These are phyloP conservation scores for Zhengitettix transpicula DNA, from an alignment of 2,888 invertebrate genomes.

Conservation along the genomic window DNA sequence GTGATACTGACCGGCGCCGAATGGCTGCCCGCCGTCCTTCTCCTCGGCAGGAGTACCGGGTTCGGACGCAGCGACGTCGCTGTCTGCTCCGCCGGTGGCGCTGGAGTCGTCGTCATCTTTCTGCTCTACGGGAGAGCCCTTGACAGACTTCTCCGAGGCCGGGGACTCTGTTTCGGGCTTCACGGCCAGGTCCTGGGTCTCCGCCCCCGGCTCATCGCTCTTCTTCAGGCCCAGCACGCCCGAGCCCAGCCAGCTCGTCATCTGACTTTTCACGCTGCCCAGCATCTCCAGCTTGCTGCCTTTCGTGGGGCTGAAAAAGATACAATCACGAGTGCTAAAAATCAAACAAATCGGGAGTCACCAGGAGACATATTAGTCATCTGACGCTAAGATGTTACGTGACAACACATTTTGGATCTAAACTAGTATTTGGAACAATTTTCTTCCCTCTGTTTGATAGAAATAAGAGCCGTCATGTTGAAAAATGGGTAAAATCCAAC, in stretches of 20 bases:
- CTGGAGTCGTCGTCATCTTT: slow-evolving; percentile 79
- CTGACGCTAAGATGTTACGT: too few relatives aligned
- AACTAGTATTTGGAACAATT: too few relatives aligned
- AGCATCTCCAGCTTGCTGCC: slow-evolving; percentile 59
- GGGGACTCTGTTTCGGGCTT: not conserved
- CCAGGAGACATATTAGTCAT: too few relatives aligned
- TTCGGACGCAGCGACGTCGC: slow-evolving; percentile 55
- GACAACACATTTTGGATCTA: too few relatives aligned
- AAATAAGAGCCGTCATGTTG: too few relatives aligned
- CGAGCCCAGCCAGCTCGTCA: slow-evolving; percentile 70
- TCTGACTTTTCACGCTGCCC: slow-evolving; percentile 56
- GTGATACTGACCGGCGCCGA: slow-evolving; percentile 9
- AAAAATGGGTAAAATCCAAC: too few relatives aligned
- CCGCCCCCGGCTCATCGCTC: slow-evolving; percentile 29
- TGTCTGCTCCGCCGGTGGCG: slow-evolving; percentile 82
- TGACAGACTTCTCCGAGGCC: slow-evolving; percentile 3
- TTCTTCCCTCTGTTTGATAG: too few relatives aligned
- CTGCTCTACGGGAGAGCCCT: slow-evolving; percentile 22
- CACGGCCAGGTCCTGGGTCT: not conserved
- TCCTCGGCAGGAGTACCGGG: slow-evolving; percentile 64
- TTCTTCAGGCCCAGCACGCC: slow-evolving; percentile 56
- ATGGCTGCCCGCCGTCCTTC: slow-evolving; percentile 44
- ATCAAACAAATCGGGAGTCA: too few relatives aligned
- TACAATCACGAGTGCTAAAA: too few relatives aligned
- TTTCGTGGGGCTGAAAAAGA: too few relatives aligned